These are phyloP conservation scores for Brachionichthys hirsutus DNA, from an alignment of 2,113 vertebrate genomes.

Conservation along the genomic window DNA sequence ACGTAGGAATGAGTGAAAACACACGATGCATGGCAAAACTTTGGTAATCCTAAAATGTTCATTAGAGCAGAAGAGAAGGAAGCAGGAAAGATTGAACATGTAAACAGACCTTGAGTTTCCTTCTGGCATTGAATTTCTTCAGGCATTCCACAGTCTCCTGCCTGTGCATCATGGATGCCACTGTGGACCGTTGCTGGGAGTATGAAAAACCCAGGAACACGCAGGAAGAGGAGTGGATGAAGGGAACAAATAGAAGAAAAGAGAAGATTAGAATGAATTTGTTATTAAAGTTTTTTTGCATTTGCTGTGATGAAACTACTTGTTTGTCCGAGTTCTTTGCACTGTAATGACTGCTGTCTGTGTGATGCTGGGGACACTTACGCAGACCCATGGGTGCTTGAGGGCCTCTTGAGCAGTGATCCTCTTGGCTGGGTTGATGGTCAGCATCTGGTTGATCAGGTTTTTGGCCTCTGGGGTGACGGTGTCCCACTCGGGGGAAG, in stretches of 20 bases:
- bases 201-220: not conserved
- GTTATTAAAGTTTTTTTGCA: not conserved
- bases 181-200: conserved; percentile 93
- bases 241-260: not conserved
- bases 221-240: not conserved
- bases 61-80: conserved; percentile 16
- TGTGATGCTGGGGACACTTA: conserved; percentile 78
- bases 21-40: too few species aligned
- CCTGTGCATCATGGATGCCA: conserved; percentile 99
- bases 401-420: conserved; percentile 97
- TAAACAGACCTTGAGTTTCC: conserved; percentile 91
- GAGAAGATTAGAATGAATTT: not conserved
- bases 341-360: not conserved
- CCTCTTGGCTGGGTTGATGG: conserved; percentile 96
- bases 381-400: conserved; percentile 98
- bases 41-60: not conserved
- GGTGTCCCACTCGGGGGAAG: conserved; percentile 96
- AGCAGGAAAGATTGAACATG: not conserved
- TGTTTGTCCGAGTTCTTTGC: not conserved
- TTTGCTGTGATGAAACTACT: not conserved
- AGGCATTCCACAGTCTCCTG: conserved; percentile 97
- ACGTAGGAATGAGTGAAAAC: too few species aligned
- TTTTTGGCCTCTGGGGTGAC: conserved; percentile 97
- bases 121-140: conserved; percentile 97
- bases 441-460: conserved; percentile 99